Evolutionary conservation across 2,888 invertebrate genomes (phyloP), one percentile per base, ranked within the genome.

Genomic region (Diplolepis rosae): DNA sequence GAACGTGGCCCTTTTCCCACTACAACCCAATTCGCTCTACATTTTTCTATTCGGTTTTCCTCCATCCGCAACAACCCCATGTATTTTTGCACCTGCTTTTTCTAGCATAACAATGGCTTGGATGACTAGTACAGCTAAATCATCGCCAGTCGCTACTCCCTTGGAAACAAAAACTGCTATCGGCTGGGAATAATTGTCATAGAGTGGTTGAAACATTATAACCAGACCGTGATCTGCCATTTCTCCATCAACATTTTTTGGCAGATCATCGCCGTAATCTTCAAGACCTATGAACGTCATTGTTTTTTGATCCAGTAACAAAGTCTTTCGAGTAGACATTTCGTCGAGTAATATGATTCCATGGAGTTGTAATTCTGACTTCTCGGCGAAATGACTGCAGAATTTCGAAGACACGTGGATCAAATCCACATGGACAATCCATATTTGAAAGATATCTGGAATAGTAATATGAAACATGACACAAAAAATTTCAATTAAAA

Each of bases 151-250:
- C 39, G 72, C 71, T 5, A 74, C 66, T 11, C 69, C 68, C 42
- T 72, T 72, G 15, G 74, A 65, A 6, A 74, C 76, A 65, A 73
- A 79, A n/a, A 76, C 75, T 3, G 75, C 75, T 35, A 79, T 66
- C 24, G 78, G 77, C 51, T 79, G 77, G 13, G 67, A 48, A 61
- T 67, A 78, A 11, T 66, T 42, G n/a, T 71, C 78, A 22, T 67
- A 71, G 22, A 78, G 39, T 18, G 75, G 28, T 56, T 69, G 69
- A 35, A 72, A 78, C 75, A 78, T 78, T 15, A 79, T 65, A 6
- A 78, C 73, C n/a, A 78, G 70, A 9, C 72, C 71, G 51, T 75
- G 72, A 71, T 77, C 69, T 5, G 77, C 77, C 22, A 54, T 71
- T n/a, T 69, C 27, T 28, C 61, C 52, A 54, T 71, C 71, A n/a